A percentile compares a stretch with the other conserved stretches of the same genome.
Evolutionary conservation across 2,888 invertebrate species (phyloP).

Genomic region (Pterostichus niger): DNA sequence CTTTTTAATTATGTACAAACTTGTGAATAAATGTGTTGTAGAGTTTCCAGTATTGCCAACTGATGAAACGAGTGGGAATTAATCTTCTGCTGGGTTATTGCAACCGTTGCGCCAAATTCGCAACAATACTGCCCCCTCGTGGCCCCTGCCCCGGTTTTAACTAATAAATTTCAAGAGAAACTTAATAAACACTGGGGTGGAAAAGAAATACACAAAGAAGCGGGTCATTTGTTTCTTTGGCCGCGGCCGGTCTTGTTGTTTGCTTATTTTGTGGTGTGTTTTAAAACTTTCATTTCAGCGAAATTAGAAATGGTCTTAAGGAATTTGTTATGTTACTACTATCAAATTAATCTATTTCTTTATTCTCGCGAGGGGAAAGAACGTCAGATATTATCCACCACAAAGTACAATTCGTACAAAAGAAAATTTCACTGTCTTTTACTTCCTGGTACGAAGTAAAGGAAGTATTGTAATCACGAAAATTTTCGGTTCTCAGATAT

Average conservation of each 20-base stretch:
- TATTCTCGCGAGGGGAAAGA: too few species aligned
- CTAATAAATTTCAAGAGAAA: constrained; percentile 60
- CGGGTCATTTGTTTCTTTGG: constrained; percentile 46
- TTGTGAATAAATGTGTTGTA: constrained; percentile 57
- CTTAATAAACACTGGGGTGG: constrained; percentile 60
- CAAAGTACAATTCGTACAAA: too few species aligned
- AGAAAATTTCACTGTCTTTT: too few species aligned
- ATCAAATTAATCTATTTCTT: constrained; percentile 16
- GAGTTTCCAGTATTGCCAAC: constrained; percentile 63
- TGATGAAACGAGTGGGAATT: constrained; percentile 60
- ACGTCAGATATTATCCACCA: too few species aligned
- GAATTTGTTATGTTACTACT: constrained; percentile 14
- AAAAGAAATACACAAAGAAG: constrained; percentile 62
- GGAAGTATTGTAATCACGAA: too few species aligned
- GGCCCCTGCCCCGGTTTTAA: constrained; percentile 40
- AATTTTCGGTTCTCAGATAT: too few species aligned
- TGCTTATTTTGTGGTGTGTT: constrained; percentile 43
- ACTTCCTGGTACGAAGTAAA: too few species aligned
- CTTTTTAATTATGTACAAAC: constrained; percentile 63
- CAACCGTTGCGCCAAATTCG: constrained; percentile 55
- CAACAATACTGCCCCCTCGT: constrained; percentile 9
- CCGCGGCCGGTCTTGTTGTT: constrained; percentile 33
- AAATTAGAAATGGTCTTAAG: constrained; percentile 49
- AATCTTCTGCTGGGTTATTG: constrained; percentile 59
- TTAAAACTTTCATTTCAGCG: constrained; percentile 48